phyloP scores from a whole-genome alignment of 2,797 vertebrate genomes.

The Mormyrops attenuatus region DNA sequence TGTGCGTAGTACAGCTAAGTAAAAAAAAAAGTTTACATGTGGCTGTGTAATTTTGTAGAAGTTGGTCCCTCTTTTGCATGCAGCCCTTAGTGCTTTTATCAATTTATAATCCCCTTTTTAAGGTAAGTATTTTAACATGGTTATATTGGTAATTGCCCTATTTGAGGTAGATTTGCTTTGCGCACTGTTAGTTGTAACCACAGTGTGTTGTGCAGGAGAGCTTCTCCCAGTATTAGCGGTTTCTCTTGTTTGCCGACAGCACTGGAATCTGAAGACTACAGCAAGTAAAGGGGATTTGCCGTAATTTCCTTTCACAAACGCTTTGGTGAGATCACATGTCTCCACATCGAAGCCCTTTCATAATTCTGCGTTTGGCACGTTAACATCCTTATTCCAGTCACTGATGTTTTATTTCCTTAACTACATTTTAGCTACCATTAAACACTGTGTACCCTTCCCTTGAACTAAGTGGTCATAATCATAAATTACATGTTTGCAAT shows the following conservation, averaged over 20 bases:
- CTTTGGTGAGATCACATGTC: not conserved
- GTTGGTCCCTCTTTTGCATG: not conserved
- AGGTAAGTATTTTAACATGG: not conserved
- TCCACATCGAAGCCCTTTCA: not conserved
- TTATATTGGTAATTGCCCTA: not conserved
- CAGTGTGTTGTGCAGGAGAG: not conserved
- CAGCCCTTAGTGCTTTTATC: not conserved
- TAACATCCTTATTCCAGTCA: constrained; percentile 4
- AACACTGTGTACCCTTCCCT: not conserved
- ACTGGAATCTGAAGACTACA: not conserved
- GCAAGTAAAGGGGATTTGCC: not conserved
- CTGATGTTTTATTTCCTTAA: not conserved
- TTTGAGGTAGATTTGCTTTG: not conserved
- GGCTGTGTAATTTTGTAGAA: not conserved
- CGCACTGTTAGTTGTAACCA: not conserved
- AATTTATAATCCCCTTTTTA: not conserved
- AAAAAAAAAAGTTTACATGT: not conserved
- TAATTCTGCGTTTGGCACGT: not conserved
- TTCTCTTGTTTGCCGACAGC: not conserved
- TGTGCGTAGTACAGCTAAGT: not conserved
- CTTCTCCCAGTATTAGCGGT: not conserved
- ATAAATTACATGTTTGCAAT: not conserved
- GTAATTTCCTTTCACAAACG: not conserved
- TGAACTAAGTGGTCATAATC: not conserved
- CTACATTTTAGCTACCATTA: not conserved